These are phyloP conservation scores for Bombus confusus DNA, from an alignment of 1,140 invertebrate genomes.

Conservation along the genomic window DNA sequence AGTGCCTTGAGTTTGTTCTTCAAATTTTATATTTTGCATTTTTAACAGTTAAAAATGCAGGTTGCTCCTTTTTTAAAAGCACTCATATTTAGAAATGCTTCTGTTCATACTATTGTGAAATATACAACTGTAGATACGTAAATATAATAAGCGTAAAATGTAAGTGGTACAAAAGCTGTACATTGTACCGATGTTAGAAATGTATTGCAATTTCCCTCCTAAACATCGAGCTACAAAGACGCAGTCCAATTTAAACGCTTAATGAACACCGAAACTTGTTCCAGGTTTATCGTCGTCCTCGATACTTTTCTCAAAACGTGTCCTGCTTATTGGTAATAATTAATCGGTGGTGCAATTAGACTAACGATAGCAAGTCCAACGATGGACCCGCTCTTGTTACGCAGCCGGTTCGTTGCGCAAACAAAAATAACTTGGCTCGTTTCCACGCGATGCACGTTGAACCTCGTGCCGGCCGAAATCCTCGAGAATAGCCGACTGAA, in stretches of 20 bases:
- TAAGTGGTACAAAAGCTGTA: not conserved
- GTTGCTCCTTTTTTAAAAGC: too few species aligned
- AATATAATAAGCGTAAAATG: not conserved
- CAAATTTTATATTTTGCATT: too few species aligned
- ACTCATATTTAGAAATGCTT: too few species aligned
- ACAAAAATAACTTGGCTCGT: conserved; percentile 36
- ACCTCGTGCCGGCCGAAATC: not conserved
- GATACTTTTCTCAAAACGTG: not conserved
- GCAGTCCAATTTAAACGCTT: not conserved
- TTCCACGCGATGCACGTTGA: conserved; percentile 33
- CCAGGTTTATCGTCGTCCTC: not conserved
- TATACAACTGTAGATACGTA: too few species aligned
- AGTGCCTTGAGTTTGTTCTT: too few species aligned
- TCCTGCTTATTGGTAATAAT: conserved; percentile 20
- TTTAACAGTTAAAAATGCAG: too few species aligned
- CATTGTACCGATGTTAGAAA: not conserved
- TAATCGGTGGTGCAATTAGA: conserved; percentile 26
- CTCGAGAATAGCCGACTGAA: conserved; percentile 19
- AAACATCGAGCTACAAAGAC: too few species aligned
- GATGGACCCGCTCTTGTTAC: not conserved
- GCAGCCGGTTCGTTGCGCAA: conserved; percentile 7
- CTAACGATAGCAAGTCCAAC: not conserved
- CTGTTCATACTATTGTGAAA: too few species aligned
- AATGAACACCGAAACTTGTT: not conserved
- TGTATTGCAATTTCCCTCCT: not conserved